Evolutionary conservation across 1,140 invertebrate genomes (phyloP), one percentile per base, ranked within the genome.

Genomic region (Megalopta genalis): DNA sequence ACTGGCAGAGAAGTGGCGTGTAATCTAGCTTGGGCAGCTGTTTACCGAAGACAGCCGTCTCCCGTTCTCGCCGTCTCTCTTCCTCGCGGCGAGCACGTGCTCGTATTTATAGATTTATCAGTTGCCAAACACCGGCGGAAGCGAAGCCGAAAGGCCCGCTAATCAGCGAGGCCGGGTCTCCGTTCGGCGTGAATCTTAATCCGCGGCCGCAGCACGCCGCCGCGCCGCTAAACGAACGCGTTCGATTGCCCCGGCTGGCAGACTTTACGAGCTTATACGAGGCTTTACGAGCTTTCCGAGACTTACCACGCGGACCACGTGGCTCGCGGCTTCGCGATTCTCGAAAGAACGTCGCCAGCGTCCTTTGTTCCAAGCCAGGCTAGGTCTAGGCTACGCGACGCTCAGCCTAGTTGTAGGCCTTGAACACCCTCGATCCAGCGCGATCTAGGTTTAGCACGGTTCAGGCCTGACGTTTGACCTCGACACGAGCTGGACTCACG

Each of bases 101-200:
- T 18, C 9, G 27, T 84, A 84, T 85, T 85, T 84, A 80, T 84
- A 85, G 83, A 64, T 76, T 76, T 72, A 80, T 76, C 59, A 67
- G 70, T 68, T 62, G 78, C 59, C 66, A 79, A 79, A 76, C 23
- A 27, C 27, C 59, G 39, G 18, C 49, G 59, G 63, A 54, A 72
- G 72, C 27, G 18, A 64, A 32, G 46, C 25, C 16, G 63, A 68
- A 60, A 62, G 54, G 32, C 32, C 39, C 0, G 49, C 16, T 52
- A 52, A 52, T 52, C 49, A 52, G 18, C 49, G 42, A 25, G 46
- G 37, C 59, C 1, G 39, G 6, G 60, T 25, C 16, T n/a, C 25
- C 37, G 10, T 27, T 42, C 46, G 42, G 5, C 8, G 2, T 1
- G 12, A 37, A n/a, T 14, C 8, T 49, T 70, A 25, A 63, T 70